Evolutionary conservation across 2,113 vertebrate species (phyloP), one percentile per base, ranked within the genome.

Genomic region (Sakesphorus luctuosus): DNA sequence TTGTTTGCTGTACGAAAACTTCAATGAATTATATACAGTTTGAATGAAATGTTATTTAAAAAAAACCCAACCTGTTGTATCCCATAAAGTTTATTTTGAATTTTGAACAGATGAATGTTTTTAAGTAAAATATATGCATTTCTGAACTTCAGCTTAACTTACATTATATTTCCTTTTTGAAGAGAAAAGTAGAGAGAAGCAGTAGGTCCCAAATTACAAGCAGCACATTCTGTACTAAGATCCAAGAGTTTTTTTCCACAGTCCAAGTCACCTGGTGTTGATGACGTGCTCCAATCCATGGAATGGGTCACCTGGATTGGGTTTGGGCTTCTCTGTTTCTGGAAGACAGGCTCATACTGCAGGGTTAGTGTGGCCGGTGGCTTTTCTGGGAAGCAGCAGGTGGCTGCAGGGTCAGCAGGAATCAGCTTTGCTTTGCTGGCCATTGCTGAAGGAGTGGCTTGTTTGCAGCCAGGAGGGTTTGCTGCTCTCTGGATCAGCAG

Each of bases 41-140:
- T 98, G 98, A 98, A 98, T 98, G 98, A 98, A 98, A 98, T 98
- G 98, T 98, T 98, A 98, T 98, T 98, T 98, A 98, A 89, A 98
- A 98, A 97, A 78, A 72, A 98, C 97, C 44, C 96, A 97, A 98
- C 97, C 97, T 97, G 98, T 98, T 98, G 98, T 98, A 98, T 98
- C 98, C 98, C 98, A 98, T 98, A 98, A 98, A 98, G 96, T 98
- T 98, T 98, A 98, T 98, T 98, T 98, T 98, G 97, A 98, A 98
- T 98, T 98, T 98, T 98, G 98, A 98, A 98, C 97, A 98, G 97
- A 98, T 98, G 97, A 98, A 98, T 98, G 98, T 98, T 98, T 98
- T 98, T 98, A 98, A 98, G 98, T 98, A 98, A 98, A 98, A 98
- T 98, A 98, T 98, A 98, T 98, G 98, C 98, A 98, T 98, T 98